These are phyloP conservation scores for Lomographa bimaculata DNA, from an alignment of 2,888 invertebrate genomes.

Conservation along the genomic window DNA sequence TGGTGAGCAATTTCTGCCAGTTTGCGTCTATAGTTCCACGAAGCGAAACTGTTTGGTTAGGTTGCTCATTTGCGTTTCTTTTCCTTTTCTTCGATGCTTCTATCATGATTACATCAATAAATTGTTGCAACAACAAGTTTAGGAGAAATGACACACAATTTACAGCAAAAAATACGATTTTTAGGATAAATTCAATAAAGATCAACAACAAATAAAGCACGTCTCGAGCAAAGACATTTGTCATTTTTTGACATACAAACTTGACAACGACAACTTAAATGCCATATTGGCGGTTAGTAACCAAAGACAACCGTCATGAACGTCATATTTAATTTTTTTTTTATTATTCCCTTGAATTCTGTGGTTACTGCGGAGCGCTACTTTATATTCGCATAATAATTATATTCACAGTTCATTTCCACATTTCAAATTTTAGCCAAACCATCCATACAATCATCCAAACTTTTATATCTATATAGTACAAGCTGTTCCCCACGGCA, in stretches of 20 bases:
- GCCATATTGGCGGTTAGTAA: no score
- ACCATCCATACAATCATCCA: no score
- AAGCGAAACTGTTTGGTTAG: conserved; percentile 55
- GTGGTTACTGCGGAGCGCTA: no score
- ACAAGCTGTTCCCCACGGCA: no score
- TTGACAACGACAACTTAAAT: background rate
- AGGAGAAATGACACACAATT: conserved; percentile 39
- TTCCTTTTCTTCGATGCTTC: conserved; percentile 65
- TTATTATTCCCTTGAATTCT: no score
- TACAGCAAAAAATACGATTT: conserved; percentile 43
- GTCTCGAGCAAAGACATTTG: conserved; percentile 50
- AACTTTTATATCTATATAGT: no score
- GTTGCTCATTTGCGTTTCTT: conserved; percentile 43
- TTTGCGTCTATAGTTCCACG: conserved; percentile 69
- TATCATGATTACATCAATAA: conserved; percentile 63
- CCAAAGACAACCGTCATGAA: no score
- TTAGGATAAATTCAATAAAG: conserved; percentile 53
- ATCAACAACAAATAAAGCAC: conserved; percentile 57
- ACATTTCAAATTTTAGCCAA: no score
- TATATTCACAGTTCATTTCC: no score
- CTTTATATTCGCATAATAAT: no score
- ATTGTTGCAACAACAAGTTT: conserved; percentile 40
- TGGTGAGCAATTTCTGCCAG: conserved; percentile 70
- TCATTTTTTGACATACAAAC: conserved; percentile 51
- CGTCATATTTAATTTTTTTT: no score